Conservation (phyloP, 2,888 invertebrate species). For the Tethea ocularis region DNA sequence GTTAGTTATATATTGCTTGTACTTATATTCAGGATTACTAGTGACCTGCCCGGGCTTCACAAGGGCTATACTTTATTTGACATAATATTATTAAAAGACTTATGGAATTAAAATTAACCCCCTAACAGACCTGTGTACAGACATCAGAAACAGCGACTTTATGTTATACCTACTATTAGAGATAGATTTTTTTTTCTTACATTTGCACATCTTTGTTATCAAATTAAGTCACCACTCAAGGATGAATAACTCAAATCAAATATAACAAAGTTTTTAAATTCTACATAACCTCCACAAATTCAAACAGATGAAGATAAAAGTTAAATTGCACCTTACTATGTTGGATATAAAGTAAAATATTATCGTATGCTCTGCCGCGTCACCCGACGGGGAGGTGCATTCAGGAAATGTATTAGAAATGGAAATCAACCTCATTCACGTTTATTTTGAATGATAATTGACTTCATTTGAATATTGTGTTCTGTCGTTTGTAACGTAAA, state of each 20-base stretch:
- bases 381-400: not conserved
- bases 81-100: no score
- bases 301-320: not conserved
- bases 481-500: constrained; percentile 5
- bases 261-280: not conserved
- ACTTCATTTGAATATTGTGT: constrained; percentile 35
- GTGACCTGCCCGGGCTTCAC: no score
- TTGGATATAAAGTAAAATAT: not conserved
- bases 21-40: no score
- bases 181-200: no score
- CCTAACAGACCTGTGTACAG: no score
- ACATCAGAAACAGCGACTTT: no score
- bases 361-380: not conserved
- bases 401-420: constrained; percentile 28
- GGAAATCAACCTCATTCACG: constrained; percentile 33
- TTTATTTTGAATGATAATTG: constrained; percentile 28
- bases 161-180: no score
- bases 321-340: not conserved
- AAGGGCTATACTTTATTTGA: no score
- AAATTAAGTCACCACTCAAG: no score
- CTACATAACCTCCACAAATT: not conserved
- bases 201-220: no score
- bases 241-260: not conserved
- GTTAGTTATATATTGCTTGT: no score
- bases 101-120: no score